These are phyloP conservation scores for Torymus tubicola DNA, from an alignment of 2,888 invertebrate genomes.

Conservation along the genomic window DNA sequence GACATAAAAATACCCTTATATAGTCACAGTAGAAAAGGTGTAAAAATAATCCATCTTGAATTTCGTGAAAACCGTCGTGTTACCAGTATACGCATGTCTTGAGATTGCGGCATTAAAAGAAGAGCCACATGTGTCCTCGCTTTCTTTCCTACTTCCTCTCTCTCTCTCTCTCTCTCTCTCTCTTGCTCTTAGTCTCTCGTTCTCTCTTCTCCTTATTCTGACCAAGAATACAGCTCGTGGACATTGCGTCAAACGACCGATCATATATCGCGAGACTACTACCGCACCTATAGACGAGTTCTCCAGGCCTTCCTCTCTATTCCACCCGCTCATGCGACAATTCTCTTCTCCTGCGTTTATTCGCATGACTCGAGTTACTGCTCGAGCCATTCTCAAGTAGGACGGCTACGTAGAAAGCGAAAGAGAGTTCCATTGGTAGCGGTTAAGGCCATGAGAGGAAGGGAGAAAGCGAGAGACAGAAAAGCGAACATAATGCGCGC, in stretches of 20 bases:
- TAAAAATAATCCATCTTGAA: conserved; percentile 40
- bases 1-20: conserved; percentile 24
- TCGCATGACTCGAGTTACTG: conserved; percentile 44
- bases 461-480: conserved; percentile 7
- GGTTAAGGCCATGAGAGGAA: background rate
- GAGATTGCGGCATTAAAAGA: conserved; percentile 36
- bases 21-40: background rate
- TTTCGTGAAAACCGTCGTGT: conserved; percentile 17
- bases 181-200: too few relatives aligned
- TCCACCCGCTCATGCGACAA: conserved; percentile 54
- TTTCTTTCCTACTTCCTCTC: background rate
- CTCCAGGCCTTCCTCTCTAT: conserved; percentile 43
- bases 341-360: conserved; percentile 53
- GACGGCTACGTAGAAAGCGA: conserved; percentile 15
- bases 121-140: conserved; percentile 32
- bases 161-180: too few relatives aligned
- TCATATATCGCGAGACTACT: conserved; percentile 45
- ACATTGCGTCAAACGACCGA: conserved; percentile 51
- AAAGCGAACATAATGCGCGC: background rate
- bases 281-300: background rate
- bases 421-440: conserved; percentile 26
- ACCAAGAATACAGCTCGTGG: conserved; percentile 44
- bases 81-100: background rate
- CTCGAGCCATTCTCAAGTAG: conserved; percentile 21
- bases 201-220: too few relatives aligned